Conservation (phyloP, 2,113 vertebrate species). For the Gobio gobio region DNA sequence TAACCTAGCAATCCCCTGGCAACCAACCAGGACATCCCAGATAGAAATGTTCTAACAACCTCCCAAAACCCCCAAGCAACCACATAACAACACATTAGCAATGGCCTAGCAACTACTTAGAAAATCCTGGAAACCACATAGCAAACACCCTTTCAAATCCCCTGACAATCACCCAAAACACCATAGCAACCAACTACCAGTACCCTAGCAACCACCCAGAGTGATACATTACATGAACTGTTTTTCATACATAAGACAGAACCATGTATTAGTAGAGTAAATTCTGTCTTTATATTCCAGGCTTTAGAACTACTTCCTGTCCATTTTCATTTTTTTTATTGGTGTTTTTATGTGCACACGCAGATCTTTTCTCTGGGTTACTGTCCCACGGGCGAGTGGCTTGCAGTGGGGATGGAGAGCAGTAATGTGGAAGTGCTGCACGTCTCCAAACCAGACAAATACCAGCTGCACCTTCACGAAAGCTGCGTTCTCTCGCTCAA, state of each 20-base stretch:
- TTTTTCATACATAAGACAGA: not conserved
- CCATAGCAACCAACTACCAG: not conserved
- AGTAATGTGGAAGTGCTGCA: slow-evolving; percentile 95
- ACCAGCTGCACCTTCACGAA: slow-evolving; percentile 97
- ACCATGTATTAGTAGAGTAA: not conserved
- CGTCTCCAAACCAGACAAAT: slow-evolving; percentile 93
- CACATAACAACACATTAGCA: not conserved
- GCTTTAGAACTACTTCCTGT: not conserved
- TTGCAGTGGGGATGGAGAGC: slow-evolving; percentile 96
- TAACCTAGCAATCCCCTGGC: not conserved
- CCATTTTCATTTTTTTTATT: not conserved
- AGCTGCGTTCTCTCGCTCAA: slow-evolving; percentile 98
- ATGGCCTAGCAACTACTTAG: too few species aligned
- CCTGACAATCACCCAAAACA: not conserved
- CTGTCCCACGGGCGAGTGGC: slow-evolving; percentile 95
- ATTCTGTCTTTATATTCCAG: not conserved
- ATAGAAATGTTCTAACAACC: too few species aligned
- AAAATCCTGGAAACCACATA: too few species aligned
- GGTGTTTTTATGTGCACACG: not conserved
- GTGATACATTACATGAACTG: not conserved
- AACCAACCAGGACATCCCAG: too few species aligned
- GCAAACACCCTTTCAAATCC: too few species aligned
- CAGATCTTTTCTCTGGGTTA: slow-evolving; percentile 96
- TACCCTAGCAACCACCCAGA: not conserved
- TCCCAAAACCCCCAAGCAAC: not conserved